Conservation (phyloP, 2,888 invertebrate genomes). For the Teleogryllus oceanicus region DNA sequence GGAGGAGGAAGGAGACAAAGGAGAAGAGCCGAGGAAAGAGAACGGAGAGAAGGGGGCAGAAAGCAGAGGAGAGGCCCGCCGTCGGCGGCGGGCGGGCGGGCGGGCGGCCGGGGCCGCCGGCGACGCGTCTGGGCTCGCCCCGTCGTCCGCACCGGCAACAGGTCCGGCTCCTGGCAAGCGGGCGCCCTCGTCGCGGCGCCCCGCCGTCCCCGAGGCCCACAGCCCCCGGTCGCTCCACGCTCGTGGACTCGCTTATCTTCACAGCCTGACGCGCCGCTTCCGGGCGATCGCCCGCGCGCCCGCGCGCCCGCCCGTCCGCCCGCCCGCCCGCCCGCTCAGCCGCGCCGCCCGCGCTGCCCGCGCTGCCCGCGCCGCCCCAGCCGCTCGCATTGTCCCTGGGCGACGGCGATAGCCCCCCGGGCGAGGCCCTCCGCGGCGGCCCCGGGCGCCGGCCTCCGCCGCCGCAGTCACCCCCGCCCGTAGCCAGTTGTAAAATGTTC, state of each 20-base stretch:
- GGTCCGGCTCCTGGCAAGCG: constrained; percentile 18
- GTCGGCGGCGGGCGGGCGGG: constrained; percentile 10
- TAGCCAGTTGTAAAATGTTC: background rate
- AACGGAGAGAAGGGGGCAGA: background rate
- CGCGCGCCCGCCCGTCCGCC: background rate
- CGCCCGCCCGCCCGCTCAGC: background rate
- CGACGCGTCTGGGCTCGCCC: constrained; percentile 7
- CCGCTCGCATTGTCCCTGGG: background rate
- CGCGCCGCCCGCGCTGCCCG: background rate
- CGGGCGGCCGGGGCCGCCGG: constrained; percentile 18
- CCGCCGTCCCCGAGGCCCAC: background rate
- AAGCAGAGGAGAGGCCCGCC: background rate
- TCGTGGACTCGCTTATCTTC: background rate
- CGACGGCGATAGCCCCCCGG: background rate
- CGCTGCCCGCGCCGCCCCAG: background rate
- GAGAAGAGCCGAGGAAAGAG: background rate
- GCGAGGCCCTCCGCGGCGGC: background rate
- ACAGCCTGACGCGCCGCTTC: background rate
- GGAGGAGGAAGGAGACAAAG: background rate
- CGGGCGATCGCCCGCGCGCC: background rate
- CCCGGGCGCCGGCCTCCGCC: background rate
- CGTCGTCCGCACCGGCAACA: constrained; percentile 9
- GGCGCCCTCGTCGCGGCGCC: constrained; percentile 9
- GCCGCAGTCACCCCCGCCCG: background rate
- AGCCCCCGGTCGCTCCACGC: background rate